Evolutionary conservation across 2,888 invertebrate species (phyloP), one percentile per base, ranked within the genome.

Genomic region (Gonocerus acuteangulatus): DNA sequence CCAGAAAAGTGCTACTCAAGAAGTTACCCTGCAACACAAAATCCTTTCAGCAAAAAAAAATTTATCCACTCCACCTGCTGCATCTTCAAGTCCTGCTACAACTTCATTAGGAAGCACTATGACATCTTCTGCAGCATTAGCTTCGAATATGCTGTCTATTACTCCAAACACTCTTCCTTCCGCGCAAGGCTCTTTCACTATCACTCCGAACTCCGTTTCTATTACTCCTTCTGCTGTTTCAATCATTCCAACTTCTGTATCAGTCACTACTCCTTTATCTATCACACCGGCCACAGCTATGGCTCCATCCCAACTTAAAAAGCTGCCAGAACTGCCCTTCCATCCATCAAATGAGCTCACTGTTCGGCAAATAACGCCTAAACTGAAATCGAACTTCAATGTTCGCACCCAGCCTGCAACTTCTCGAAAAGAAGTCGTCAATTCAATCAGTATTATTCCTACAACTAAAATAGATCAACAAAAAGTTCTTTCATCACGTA

Each of bases 21-120:
- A 62, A 39, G 56, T 60, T 19, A 62, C 60, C 23, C 42, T 65
- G 4, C 65, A 65, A 27, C 65, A 65, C 27, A 65, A 65, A 58
- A 52, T 65, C 13, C 60, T 60, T 2, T 47, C 49, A 23, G 62
- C 65, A 11, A 65, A 65, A 22, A 65, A 65, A 54, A 52, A 58
- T n/a, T 19, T 34, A 13, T 16, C 22, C 23, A 27, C 27, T 27
- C 9, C 27, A 6, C 4, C 27, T 6, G 19, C 34, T 39, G 36
- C 60, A 9, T 39, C 39, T 9, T 4, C 39, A 4, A 11, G 9
- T 9, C 15, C 39, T 51, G 19, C 22, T 27, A 21, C 48, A 23
- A 48, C 61, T n/a, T 27, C 57, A 11, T 27, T 58, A 2, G 23
- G 18, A 9, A 23, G 21, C n/a, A 36, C 61, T 2, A n/a, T n/a